Evolutionary conservation across 2,888 invertebrate species (phyloP), one percentile per base, ranked within the genome.

Genomic region (Hymenopus coronatus): DNA sequence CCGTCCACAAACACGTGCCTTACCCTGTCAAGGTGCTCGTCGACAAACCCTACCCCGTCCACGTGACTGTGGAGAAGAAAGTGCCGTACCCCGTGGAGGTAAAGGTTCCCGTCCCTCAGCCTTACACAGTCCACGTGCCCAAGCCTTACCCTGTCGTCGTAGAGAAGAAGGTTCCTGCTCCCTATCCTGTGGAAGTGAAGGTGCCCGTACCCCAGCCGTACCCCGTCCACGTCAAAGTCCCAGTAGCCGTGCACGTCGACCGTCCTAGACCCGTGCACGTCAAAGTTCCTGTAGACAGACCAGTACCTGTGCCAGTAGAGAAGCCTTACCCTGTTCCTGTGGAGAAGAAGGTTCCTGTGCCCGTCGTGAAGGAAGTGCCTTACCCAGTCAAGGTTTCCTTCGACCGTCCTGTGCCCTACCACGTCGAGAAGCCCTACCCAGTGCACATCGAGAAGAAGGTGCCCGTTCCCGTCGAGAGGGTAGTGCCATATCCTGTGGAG

Each of bases 351-450:
- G 93, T 94, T 82, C 95, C 96, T 4, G 94, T 94, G 90, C 95
- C 95, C 85, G 96, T 96, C 85, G 96, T 96, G 91, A 96, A 94
- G 92, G 95, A 95, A n/a, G 95, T 95, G 88, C 91, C 91, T 15
- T 89, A 89, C 88, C 90, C 91, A 81, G 90, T 96, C 8, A 95
- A 96, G 88, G 94, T 95, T 0, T 95, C 95, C 4, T 95, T 95
- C 81, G 96, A 96, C 93, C 95, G 96, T 93, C 97, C 97, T 90
- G 95, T 96, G 93, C 96, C 97, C 92, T 96, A 97, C 9, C 93
- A 93, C 89, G 93, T 95, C 4, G 94, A 94, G 87, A 94, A 93
- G 85, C 95, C 95, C 88, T 94, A 94, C 91, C 96, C 96, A 90
- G 96, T 96, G 27, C 94, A 94, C 89, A 93, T 94, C 82, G 94